phyloP scores from a whole-genome alignment of 1,140 invertebrate genomes.

The Lepidurus apus region DNA sequence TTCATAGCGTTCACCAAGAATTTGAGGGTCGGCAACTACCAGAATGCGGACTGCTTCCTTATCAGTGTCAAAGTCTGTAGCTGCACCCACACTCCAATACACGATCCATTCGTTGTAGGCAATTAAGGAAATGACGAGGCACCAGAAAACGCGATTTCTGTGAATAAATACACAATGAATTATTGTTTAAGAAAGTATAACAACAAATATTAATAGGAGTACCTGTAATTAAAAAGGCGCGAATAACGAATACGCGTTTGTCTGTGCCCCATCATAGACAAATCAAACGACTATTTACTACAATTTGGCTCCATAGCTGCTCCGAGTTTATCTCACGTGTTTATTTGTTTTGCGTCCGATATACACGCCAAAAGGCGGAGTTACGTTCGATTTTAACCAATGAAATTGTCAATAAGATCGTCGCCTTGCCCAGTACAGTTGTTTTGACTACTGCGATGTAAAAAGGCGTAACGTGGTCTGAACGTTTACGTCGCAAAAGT shows the following conservation, averaged over 20 bases:
- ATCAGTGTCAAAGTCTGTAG: background rate
- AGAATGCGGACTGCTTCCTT: background rate
- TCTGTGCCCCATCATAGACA: background rate
- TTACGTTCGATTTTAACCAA: background rate
- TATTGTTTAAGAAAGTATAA: background rate
- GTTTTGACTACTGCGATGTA: background rate
- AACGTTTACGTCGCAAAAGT: background rate
- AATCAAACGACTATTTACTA: background rate
- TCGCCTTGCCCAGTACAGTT: background rate
- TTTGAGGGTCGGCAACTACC: constrained; percentile 11
- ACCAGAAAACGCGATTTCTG: background rate
- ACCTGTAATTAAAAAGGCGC: background rate
- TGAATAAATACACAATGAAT: background rate
- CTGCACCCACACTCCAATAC: background rate
- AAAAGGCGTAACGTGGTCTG: background rate
- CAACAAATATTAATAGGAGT: background rate
- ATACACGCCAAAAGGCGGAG: background rate
- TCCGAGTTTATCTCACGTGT: background rate
- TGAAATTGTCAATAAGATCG: background rate
- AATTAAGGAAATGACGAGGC: background rate
- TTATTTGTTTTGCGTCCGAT: background rate
- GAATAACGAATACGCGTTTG: background rate
- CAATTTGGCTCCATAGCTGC: background rate
- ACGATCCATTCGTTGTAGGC: background rate
- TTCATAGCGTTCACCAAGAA: background rate